A percentile compares a stretch with the other conserved stretches of the same genome.
phyloP scores from a whole-genome alignment of 2,888 invertebrate genomes.

The Apamea crenata region DNA sequence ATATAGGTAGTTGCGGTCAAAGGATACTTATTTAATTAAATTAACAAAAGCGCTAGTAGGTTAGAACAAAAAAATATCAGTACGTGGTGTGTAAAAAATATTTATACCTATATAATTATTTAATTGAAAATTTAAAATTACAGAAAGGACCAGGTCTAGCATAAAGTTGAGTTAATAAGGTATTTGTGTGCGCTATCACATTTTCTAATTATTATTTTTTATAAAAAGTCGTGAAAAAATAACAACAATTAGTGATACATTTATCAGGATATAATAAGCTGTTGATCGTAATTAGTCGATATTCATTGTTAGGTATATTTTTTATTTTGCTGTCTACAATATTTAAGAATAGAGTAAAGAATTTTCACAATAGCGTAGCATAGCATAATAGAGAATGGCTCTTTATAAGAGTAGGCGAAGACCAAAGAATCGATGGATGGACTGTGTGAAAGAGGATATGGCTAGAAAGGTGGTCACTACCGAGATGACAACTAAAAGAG shows the following conservation, averaged over 20 bases:
- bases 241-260: slow-evolving; percentile 16
- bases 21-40: not conserved
- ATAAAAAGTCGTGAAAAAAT: slow-evolving; percentile 33
- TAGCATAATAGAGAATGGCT: not conserved
- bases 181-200: not conserved
- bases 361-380: not conserved
- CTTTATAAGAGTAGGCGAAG: too few relatives aligned
- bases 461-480: not conserved
- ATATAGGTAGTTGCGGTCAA: not conserved
- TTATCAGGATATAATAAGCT: slow-evolving; percentile 25
- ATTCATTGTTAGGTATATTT: too few relatives aligned
- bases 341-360: not conserved
- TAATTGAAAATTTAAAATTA: slow-evolving; percentile 19
- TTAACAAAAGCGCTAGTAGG: not conserved
- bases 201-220: slow-evolving; percentile 29
- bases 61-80: not conserved
- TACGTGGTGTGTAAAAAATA: not conserved
- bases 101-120: not conserved
- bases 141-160: slow-evolving; percentile 3
- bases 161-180: not conserved
- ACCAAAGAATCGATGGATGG: not conserved
- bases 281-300: not conserved
- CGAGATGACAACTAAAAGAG: too few relatives aligned
- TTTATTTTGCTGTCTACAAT: not conserved
- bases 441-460: not conserved